phyloP scores from a whole-genome alignment of 2,797 vertebrate species.

The Garrulus glandarius region DNA sequence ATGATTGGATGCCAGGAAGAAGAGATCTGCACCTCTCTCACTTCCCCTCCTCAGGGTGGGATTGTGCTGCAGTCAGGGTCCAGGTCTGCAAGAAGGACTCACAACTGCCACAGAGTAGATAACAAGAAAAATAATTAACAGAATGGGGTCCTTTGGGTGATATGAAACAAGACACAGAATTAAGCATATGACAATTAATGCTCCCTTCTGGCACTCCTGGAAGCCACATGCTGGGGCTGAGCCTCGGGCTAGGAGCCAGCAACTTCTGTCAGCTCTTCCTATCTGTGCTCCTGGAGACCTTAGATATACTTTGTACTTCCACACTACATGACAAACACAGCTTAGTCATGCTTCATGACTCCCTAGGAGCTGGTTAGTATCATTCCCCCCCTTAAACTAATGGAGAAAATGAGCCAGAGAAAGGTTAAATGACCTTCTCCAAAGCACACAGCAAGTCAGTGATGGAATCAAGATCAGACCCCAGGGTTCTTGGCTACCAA shows the following conservation, averaged over 20 bases:
- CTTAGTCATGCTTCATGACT: background rate
- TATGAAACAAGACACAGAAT: background rate
- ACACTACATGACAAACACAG: background rate
- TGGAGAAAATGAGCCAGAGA: conserved; percentile 38
- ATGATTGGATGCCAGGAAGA: background rate
- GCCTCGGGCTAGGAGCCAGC: background rate
- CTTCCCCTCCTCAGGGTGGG: background rate
- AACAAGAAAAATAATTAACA: conserved; percentile 25
- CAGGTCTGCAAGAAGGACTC: background rate
- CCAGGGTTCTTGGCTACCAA: conserved; percentile 2
- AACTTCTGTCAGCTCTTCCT: conserved; percentile 3
- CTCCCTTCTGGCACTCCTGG: background rate
- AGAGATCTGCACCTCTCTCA: background rate
- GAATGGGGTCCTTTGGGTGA: background rate
- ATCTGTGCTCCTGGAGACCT: conserved; percentile 10
- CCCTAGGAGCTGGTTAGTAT: conserved; percentile 16
- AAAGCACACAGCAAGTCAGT: conserved; percentile 22
- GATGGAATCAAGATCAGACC: background rate
- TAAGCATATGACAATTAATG: background rate
- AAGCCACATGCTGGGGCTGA: background rate
- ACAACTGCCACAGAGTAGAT: background rate
- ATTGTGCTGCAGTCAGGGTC: background rate
- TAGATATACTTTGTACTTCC: conserved; percentile 7
- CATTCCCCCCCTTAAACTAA: background rate
- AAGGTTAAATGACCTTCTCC: conserved; percentile 45